These are phyloP conservation scores for Actias luna DNA, from an alignment of 2,888 invertebrate genomes.

Conservation along the genomic window DNA sequence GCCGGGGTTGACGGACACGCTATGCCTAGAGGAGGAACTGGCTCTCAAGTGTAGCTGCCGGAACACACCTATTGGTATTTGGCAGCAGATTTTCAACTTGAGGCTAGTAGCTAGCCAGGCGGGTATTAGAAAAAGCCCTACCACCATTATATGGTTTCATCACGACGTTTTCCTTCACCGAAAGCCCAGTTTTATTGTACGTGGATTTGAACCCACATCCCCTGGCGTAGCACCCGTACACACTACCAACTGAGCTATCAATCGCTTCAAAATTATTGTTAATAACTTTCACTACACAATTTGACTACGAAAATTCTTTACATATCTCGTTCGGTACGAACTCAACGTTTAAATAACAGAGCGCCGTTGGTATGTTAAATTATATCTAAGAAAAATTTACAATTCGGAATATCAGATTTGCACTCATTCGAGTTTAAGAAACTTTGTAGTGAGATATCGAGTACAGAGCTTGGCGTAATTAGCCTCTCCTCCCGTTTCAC, in stretches of 20 bases:
- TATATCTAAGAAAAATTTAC: conserved; percentile 31
- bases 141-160: too few relatives aligned
- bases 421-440: conserved; percentile 29
- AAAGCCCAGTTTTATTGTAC: too few relatives aligned
- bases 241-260: neutral
- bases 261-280: neutral
- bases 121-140: too few relatives aligned
- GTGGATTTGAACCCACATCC: too few relatives aligned
- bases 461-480: conserved; percentile 33
- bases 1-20: too few relatives aligned
- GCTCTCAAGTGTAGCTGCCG: too few relatives aligned
- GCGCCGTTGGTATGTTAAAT: neutral
- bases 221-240: too few relatives aligned
- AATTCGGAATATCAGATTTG: conserved; percentile 29
- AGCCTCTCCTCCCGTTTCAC: conserved; percentile 25
- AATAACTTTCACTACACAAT: neutral
- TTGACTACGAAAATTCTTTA: neutral
- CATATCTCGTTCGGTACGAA: neutral
- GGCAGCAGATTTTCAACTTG: too few relatives aligned
- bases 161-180: too few relatives aligned
- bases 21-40: too few relatives aligned
- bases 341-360: conserved; percentile 1
- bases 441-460: conserved; percentile 24
- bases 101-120: too few relatives aligned
- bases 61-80: too few relatives aligned